Percentiles rank a stretch among this genome's conserved stretches.
phyloP scores from a whole-genome alignment of 1,140 invertebrate genomes.

The Artemia franciscana region DNA sequence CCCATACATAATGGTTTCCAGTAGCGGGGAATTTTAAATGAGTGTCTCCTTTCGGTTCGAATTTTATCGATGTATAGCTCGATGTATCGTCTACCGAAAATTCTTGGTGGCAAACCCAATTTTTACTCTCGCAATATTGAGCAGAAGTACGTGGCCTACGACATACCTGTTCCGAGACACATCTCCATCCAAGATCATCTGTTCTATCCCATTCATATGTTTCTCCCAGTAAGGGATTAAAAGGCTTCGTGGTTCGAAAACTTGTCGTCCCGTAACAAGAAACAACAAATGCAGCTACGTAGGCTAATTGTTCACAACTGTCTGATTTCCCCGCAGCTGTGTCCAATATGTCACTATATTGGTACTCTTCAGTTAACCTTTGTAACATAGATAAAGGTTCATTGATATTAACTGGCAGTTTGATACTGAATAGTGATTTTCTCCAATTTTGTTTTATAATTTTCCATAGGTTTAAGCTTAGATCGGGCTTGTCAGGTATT shows the following conservation, averaged over 20 bases:
- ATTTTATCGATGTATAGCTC: too few species aligned
- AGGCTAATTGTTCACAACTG: conserved; percentile 70
- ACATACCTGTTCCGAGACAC: conserved; percentile 65
- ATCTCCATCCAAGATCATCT: conserved; percentile 86
- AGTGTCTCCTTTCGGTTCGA: too few species aligned
- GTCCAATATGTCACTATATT: conserved; percentile 81
- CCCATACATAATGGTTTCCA: too few species aligned
- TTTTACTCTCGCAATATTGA: too few species aligned
- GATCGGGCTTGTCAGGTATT: too few species aligned
- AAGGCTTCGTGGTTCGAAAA: conserved; percentile 49
- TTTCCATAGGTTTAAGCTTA: too few species aligned
- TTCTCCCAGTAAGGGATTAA: conserved; percentile 70
- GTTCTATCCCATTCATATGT: conserved; percentile 89
- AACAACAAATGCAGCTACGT: conserved; percentile 85
- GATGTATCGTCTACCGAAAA: too few species aligned
- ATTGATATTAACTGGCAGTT: conserved; percentile 98
- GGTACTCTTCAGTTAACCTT: conserved; percentile 88
- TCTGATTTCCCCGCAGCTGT: conserved; percentile 43
- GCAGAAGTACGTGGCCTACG: too few species aligned
- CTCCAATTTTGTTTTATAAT: too few species aligned
- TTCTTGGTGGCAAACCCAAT: too few species aligned
- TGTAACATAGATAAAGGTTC: conserved; percentile 97
- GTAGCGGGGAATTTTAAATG: too few species aligned
- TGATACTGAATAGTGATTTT: too few species aligned
- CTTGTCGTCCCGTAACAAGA: conserved; percentile 82